Evolutionary conservation across 2,888 invertebrate genomes (phyloP), one percentile per base, ranked within the genome.

Genomic region (Charanyca ferruginea): DNA sequence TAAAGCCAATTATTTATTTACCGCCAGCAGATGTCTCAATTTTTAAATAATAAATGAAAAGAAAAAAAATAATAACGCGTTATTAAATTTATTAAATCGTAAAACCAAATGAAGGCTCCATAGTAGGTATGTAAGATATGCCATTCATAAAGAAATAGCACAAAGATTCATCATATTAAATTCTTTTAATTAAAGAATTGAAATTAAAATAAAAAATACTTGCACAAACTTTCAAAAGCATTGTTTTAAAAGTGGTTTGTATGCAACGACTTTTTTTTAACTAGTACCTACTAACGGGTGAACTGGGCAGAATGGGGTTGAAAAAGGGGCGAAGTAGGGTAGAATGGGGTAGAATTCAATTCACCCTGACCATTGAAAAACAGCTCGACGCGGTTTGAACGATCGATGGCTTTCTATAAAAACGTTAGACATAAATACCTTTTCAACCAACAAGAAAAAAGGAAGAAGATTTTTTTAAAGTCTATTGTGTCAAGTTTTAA

Each of bases 281-380:
- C 57, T 51, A 38, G 25, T 42, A 45, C n/a, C n/a, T n/a, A n/a
- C 25, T 45, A 48, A 32, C 28, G 55, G 44, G 42, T n/a, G 13
- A 23, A 47, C 8, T n/a, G n/a, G n/a, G n/a, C n/a, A n/a, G n/a
- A n/a, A n/a, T n/a, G 8, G 32, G 42, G 44, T 41, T 11, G 57
- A 47, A 60, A 11, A 11, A 18, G 18, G 25, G 32, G 63, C 3
- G 18, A 13, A 3, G 28, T 11, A 7, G n/a, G 55, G 41, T 45
- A 44, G 38, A 59, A 65, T 41, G 47, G 38, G 64, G 32, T 48
- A 59, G 53, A 73, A 80, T 77, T 78, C 62, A 79, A 77, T 80
- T 74, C 69, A 55, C 61, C 54, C 69, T 51, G 71, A 60, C 72
- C 68, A 53, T 59, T 67, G 65, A 73, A 74, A 75, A 73, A 65